A percentile compares a stretch with the other conserved stretches of the same genome.
Conservation (phyloP, 1,140 invertebrate genomes). For the Antheraea pernyi region DNA sequence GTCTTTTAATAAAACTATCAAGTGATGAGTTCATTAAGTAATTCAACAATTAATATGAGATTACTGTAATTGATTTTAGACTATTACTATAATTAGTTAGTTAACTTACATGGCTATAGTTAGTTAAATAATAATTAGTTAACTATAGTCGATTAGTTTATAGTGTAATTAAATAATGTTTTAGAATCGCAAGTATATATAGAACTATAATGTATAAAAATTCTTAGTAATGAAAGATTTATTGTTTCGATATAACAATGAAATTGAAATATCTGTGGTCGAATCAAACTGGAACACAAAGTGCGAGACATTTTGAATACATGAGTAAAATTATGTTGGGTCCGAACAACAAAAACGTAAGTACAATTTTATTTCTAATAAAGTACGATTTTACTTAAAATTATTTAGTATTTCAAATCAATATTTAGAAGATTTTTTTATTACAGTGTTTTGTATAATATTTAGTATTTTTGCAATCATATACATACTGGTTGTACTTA, state of each 20-base stretch:
- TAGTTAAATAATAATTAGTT: constrained; percentile 17
- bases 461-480: no score
- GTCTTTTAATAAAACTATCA: background rate
- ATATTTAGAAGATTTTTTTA: background rate
- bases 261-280: constrained; percentile 17
- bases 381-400: background rate
- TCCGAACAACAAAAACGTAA: background rate
- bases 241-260: background rate
- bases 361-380: background rate
- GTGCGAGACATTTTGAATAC: background rate
- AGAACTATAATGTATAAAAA: background rate
- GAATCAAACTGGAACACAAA: constrained; percentile 3
- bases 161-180: constrained; percentile 23
- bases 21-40: background rate
- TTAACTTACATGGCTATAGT: constrained; percentile 8
- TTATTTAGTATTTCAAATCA: background rate
- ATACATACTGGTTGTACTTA: no score
- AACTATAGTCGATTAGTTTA: constrained; percentile 20
- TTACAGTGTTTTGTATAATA: no score
- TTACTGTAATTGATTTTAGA: constrained; percentile 6
- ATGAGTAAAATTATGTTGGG: background rate
- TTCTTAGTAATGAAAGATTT: constrained; percentile 8
- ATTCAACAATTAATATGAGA: constrained; percentile 4
- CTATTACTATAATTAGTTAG: constrained; percentile 14
- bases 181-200: constrained; percentile 21